phyloP scores from a whole-genome alignment of 2,113 vertebrate species.

The Epinephelus cyanopodus region DNA sequence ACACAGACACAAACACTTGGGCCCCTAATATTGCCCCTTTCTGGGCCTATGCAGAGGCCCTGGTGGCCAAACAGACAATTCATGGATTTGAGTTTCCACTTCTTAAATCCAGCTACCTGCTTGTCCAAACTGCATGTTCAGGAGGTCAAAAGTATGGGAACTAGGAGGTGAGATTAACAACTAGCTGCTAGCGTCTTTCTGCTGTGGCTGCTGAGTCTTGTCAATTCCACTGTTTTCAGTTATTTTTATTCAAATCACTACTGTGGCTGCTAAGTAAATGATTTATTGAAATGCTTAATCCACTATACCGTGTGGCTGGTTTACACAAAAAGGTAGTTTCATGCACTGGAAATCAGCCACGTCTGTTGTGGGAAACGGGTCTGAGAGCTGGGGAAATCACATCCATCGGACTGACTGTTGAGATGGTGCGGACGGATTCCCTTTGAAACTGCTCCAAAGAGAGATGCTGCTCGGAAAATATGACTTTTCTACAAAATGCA shows the following conservation, averaged over 20 bases:
- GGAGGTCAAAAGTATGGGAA: conserved; percentile 50
- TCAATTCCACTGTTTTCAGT: conserved; percentile 52
- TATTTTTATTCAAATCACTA: conserved; percentile 45
- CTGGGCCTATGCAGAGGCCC: conserved; percentile 59
- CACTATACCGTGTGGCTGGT: conserved; percentile 59
- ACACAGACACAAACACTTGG: conserved; percentile 27
- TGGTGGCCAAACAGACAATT: conserved; percentile 46
- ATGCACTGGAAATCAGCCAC: conserved; percentile 77
- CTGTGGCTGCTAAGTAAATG: conserved; percentile 69
- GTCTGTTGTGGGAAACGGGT: conserved; percentile 55
- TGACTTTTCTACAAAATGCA: conserved; percentile 48
- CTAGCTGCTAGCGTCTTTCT: conserved; percentile 55
- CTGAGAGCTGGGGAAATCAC: conserved; percentile 27
- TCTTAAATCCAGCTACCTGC: conserved; percentile 43
- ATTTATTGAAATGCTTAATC: conserved; percentile 47
- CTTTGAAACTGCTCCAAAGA: conserved; percentile 41
- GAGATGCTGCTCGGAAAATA: conserved; percentile 54
- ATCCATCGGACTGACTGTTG: conserved; percentile 7
- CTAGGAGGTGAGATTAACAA: conserved; percentile 40
- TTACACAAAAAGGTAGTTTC: conserved; percentile 71
- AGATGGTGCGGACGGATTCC: conserved; percentile 15
- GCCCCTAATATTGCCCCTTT: conserved; percentile 17
- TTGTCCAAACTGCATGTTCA: conserved; percentile 70
- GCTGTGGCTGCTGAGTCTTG: conserved; percentile 45
- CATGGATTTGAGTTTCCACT: conserved; percentile 45